Evolutionary conservation across 2,888 invertebrate species (phyloP), one percentile per base, ranked within the genome.

Genomic region (Stramonita haemastoma): DNA sequence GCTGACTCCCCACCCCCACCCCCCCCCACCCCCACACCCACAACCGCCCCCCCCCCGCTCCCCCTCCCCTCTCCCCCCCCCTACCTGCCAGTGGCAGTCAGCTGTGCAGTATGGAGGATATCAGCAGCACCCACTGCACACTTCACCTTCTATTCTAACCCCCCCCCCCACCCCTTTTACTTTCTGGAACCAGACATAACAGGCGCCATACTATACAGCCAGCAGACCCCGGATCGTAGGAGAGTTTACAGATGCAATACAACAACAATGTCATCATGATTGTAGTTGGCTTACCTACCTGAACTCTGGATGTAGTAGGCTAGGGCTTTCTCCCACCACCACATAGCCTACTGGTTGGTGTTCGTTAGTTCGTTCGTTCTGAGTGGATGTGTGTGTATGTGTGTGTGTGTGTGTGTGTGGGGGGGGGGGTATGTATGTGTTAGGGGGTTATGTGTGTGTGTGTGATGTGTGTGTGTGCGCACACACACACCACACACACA

Each of bases 41-140:
- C n/a, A n/a, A n/a, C 46, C 34, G 11, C 34, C 34, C 81, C 6
- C 34, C 0, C 29, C 46, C 22, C 26, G 46, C 56, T 5, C 77
- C 77, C 11, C 32, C 60, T 1, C 60, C 60, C 60, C 46, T 5
- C 2, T n/a, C n/a, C 29, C 15, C 1, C 77, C n/a, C 83, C 84
- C 6, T 29, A 46, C 46, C 84, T 56, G 8, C 15, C 83, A 26
- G 84, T 46, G 46, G 4, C 8, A 46, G 11, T 46, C 84, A 84
- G 26, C 46, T 84, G 46, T 84, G 46, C 46, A 46, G 56, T 84
- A 56, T 46, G 56, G 56, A 46, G 56, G n/a, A n/a, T 56, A 46
- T 84, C n/a, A n/a, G n/a, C 84, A 56, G 46, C 46, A 56, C 84
- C 84, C 8, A 84, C 11, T 56, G 84, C 46, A 46, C 84, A 56